Percentiles rank a stretch among this genome's conserved stretches.
phyloP scores from a whole-genome alignment of 53 echinoderm and acorn worm species.

The Glandiceps talaboti region DNA sequence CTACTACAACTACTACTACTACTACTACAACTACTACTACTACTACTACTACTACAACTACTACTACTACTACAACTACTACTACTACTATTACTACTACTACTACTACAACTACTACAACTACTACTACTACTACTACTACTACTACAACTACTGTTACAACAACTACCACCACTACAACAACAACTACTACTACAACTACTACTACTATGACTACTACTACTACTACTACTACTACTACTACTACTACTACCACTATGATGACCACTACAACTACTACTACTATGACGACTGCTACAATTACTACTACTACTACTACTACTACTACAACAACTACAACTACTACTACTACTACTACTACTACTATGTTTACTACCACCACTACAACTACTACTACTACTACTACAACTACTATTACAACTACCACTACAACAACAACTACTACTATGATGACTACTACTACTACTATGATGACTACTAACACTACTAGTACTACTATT shows the following conservation, averaged over 20 bases:
- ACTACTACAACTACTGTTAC: slow-evolving; percentile 3
- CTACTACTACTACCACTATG: slow-evolving; percentile 1
- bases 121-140: slow-evolving; percentile 3
- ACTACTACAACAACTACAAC: neutral
- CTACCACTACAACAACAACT: slow-evolving; percentile 9
- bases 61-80: slow-evolving; percentile 9
- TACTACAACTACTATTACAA: slow-evolving; percentile 9
- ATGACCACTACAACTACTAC: neutral
- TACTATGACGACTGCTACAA: neutral
- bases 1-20: too few species aligned
- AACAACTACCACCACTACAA: slow-evolving; percentile 4
- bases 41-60: slow-evolving; percentile 12
- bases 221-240: too few species aligned
- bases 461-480: too few species aligned
- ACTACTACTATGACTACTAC: too few species aligned
- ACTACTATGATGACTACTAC: too few species aligned
- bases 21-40: too few species aligned
- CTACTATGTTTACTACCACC: too few species aligned
- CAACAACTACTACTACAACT: too few species aligned
- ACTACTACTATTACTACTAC: slow-evolving; percentile 11
- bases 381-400: too few species aligned
- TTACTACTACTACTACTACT: neutral
- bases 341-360: too few species aligned
- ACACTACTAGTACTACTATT: too few species aligned
- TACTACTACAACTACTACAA: slow-evolving; percentile 4